These are phyloP conservation scores for Acrobasis suavella DNA, from an alignment of 2,888 invertebrate species.

Conservation along the genomic window DNA sequence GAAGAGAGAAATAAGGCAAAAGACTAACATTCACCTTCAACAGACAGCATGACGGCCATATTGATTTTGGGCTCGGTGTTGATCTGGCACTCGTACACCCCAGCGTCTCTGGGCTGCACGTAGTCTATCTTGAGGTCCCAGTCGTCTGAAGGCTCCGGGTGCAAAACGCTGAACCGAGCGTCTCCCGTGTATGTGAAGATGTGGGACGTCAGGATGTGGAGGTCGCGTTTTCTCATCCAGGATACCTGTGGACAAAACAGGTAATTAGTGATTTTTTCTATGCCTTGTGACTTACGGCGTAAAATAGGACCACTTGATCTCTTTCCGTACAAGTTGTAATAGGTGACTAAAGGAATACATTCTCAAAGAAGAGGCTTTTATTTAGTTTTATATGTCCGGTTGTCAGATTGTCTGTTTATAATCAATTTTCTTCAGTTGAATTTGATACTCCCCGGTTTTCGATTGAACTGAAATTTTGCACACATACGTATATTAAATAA, in stretches of 20 bases:
- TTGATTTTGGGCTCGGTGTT: slow-evolving; percentile 95
- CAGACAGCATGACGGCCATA: slow-evolving; percentile 89
- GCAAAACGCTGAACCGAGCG: slow-evolving; percentile 91
- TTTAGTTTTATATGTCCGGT: too few relatives aligned
- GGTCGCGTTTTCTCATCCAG: slow-evolving; percentile 91
- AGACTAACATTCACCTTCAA: slow-evolving; percentile 85
- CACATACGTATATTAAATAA: too few relatives aligned
- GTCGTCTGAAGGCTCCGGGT: slow-evolving; percentile 92
- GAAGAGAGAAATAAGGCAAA: background rate
- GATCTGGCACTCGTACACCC: slow-evolving; percentile 94
- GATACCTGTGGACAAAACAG: slow-evolving; percentile 84
- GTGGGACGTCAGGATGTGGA: slow-evolving; percentile 91
- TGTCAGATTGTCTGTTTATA: too few relatives aligned
- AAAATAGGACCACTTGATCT: too few relatives aligned
- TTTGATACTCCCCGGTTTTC: too few relatives aligned
- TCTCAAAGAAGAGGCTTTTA: too few relatives aligned
- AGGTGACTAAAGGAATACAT: too few relatives aligned
- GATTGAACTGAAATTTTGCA: too few relatives aligned
- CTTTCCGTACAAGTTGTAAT: too few relatives aligned
- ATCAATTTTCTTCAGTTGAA: too few relatives aligned
- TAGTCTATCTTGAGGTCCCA: slow-evolving; percentile 93
- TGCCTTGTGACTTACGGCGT: too few relatives aligned
- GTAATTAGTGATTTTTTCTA: too few relatives aligned
- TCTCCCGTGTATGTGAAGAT: slow-evolving; percentile 95
- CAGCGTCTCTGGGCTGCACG: slow-evolving; percentile 91